phyloP scores from a whole-genome alignment of 2,113 vertebrate genomes.

The Muscicapa adusta region DNA sequence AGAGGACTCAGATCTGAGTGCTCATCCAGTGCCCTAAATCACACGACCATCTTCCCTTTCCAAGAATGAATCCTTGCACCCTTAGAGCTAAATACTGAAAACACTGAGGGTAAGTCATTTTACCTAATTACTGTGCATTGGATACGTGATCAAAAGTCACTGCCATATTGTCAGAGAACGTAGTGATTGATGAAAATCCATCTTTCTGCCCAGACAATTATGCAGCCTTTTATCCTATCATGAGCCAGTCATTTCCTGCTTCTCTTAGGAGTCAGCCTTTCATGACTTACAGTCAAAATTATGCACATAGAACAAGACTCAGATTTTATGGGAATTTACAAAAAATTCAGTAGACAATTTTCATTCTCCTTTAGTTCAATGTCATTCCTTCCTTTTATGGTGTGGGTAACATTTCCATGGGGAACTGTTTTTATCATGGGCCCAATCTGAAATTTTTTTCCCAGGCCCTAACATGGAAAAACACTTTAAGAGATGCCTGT shows the following conservation, averaged over 20 bases:
- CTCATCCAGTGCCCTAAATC: constrained; percentile 60
- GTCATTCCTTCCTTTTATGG: constrained; percentile 41
- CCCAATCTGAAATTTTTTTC: background rate
- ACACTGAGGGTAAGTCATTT: constrained; percentile 46
- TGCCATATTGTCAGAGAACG: background rate
- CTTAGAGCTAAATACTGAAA: constrained; percentile 55
- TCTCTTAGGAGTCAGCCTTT: constrained; percentile 10
- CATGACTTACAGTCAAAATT: background rate
- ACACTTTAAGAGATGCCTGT: background rate
- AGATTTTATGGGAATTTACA: constrained; percentile 10
- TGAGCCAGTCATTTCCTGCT: constrained; percentile 6
- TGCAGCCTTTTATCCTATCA: background rate
- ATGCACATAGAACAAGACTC: background rate
- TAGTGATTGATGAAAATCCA: background rate
- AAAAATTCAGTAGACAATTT: background rate
- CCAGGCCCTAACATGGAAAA: constrained; percentile 10
- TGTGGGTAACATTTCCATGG: background rate
- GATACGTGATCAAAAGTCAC: background rate
- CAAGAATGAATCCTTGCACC: constrained; percentile 51
- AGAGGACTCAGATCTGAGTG: constrained; percentile 62
- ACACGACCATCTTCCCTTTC: constrained; percentile 58
- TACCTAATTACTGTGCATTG: background rate
- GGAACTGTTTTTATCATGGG: background rate
- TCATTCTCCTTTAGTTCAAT: background rate
- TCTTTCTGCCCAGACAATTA: background rate